Conservation (phyloP, 1,140 invertebrate genomes). For the Agrypnia vestita region DNA sequence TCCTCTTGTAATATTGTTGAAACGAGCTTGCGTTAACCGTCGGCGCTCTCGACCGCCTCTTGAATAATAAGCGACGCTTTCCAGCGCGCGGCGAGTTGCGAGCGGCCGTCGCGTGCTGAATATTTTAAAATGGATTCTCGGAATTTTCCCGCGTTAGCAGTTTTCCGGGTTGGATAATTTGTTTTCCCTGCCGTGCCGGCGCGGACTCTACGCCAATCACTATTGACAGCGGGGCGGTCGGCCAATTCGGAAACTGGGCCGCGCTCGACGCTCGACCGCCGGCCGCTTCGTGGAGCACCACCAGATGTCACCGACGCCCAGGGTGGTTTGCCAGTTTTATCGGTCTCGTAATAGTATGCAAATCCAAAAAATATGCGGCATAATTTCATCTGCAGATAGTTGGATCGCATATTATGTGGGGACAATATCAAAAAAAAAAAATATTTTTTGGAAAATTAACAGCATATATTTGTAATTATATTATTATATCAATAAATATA, state of each 20-base stretch:
- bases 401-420: too few species aligned
- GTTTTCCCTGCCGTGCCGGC: slow-evolving; percentile 8
- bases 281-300: slow-evolving; percentile 25
- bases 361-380: too few species aligned
- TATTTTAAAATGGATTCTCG: slow-evolving; percentile 38
- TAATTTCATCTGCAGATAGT: too few species aligned
- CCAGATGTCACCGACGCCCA: neutral
- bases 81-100: neutral
- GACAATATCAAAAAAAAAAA: too few species aligned
- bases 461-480: too few species aligned
- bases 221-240: neutral
- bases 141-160: slow-evolving; percentile 1
- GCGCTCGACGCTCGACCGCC: slow-evolving; percentile 17
- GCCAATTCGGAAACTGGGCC: slow-evolving; percentile 22
- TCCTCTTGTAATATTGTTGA: too few species aligned
- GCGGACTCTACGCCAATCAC: slow-evolving; percentile 19
- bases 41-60: neutral
- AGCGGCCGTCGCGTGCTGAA: slow-evolving; percentile 28
- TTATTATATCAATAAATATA: too few species aligned
- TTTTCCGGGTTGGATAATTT: slow-evolving; percentile 40
- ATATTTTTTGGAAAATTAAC: too few species aligned
- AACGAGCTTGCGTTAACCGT: too few species aligned
- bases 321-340: too few species aligned
- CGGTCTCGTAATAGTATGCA: too few species aligned
- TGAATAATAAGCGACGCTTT: slow-evolving; percentile 29